phyloP scores from a whole-genome alignment of 2,888 invertebrate genomes.

The Tetheella fluctuosa region DNA sequence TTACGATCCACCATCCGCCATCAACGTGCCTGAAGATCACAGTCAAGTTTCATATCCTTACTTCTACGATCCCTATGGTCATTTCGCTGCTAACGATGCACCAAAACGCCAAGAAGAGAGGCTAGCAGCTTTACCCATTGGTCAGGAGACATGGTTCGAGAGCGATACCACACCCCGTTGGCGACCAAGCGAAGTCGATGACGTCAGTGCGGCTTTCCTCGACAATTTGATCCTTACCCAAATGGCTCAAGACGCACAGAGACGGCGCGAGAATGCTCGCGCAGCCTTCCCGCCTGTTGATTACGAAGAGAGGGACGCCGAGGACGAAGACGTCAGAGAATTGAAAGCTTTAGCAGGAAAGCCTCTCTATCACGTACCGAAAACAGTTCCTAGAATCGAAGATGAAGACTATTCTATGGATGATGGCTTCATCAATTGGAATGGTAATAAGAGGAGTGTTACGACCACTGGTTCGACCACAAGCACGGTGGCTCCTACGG shows the following conservation, averaged over 20 bases:
- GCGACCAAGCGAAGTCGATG: slow-evolving; percentile 74
- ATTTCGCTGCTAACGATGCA: slow-evolving; percentile 82
- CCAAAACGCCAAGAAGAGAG: slow-evolving; percentile 85
- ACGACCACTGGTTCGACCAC: slow-evolving; percentile 63
- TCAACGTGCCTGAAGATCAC: slow-evolving; percentile 68
- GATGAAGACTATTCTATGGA: slow-evolving; percentile 77
- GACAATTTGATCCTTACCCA: slow-evolving; percentile 87
- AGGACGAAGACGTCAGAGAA: slow-evolving; percentile 87
- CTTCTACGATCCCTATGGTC: slow-evolving; percentile 77
- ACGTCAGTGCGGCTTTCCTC: slow-evolving; percentile 86
- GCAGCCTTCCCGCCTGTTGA: slow-evolving; percentile 72
- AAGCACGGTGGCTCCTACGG: slow-evolving; percentile 45
- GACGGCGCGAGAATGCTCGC: slow-evolving; percentile 76
- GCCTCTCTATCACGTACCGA: slow-evolving; percentile 77
- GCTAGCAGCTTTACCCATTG: slow-evolving; percentile 85
- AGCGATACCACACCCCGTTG: slow-evolving; percentile 76
- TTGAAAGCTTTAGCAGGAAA: slow-evolving; percentile 85
- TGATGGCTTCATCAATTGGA: slow-evolving; percentile 81
- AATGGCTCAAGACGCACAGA: slow-evolving; percentile 85
- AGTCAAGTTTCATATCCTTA: slow-evolving; percentile 73
- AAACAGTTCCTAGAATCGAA: slow-evolving; percentile 71
- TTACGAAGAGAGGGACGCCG: slow-evolving; percentile 73
- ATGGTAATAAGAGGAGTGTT: slow-evolving; percentile 77
- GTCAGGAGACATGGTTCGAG: slow-evolving; percentile 88
- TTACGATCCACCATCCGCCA: slow-evolving; percentile 64